Evolutionary conservation across 2,888 invertebrate genomes (phyloP).

Genomic region (Pardosa pseudoannulata): DNA sequence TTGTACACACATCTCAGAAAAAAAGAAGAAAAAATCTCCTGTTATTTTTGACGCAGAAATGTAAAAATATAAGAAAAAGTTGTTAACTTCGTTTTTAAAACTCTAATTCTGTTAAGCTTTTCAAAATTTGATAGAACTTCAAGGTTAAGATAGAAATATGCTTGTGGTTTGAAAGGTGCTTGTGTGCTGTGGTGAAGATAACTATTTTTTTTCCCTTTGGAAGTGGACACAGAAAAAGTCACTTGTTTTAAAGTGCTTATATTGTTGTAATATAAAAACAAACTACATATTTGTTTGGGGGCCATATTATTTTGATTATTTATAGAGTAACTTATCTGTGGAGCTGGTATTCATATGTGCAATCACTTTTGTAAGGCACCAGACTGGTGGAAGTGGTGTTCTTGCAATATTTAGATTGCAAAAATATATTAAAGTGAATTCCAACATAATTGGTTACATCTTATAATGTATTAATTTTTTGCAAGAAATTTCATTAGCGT

Average conservation of each 20-base stretch:
- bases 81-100: conserved; percentile 53
- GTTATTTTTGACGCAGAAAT: conserved; percentile 26
- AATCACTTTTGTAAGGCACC: conserved; percentile 50
- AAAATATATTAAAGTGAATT: conserved; percentile 42
- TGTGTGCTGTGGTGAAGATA: conserved; percentile 32
- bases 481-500: conserved; percentile 54
- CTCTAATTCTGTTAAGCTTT: conserved; percentile 56
- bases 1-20: conserved; percentile 17
- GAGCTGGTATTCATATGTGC: conserved; percentile 60
- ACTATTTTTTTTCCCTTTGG: conserved; percentile 20
- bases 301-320: conserved; percentile 46
- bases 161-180: conserved; percentile 55
- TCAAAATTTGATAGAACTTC: conserved; percentile 40
- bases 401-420: conserved; percentile 40
- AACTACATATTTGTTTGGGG: conserved; percentile 34
- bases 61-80: conserved; percentile 10
- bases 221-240: not conserved
- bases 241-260: conserved; percentile 19
- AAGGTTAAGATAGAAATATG: conserved; percentile 31
- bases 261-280: conserved; percentile 23
- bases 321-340: conserved; percentile 46
- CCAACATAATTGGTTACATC: conserved; percentile 50
- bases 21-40: conserved; percentile 25
- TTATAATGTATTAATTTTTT: conserved; percentile 43
- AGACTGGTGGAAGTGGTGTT: conserved; percentile 21